A percentile compares a stretch with the other conserved stretches of the same genome.
Evolutionary conservation across 2,113 vertebrate genomes (phyloP).

Genomic region (Eidolon helvum): DNA sequence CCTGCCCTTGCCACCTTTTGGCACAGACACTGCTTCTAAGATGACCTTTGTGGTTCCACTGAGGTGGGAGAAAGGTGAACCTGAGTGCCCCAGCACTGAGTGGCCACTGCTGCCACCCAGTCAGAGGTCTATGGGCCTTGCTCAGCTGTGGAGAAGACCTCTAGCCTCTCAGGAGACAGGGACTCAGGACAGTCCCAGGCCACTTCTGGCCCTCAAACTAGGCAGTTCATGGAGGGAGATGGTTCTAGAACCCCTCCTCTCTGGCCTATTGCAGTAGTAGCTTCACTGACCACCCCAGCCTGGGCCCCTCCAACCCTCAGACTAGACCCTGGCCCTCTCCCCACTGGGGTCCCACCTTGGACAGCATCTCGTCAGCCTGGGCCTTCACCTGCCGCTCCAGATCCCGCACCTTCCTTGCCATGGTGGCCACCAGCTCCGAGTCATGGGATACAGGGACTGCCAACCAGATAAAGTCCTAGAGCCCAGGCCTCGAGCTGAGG

Average conservation of each 20-base stretch:
- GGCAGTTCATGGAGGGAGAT: neutral
- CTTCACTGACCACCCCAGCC: neutral
- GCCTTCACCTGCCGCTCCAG: slow-evolving; percentile 85
- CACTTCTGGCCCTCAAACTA: neutral
- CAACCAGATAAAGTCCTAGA: slow-evolving; percentile 1
- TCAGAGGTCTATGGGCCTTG: neutral
- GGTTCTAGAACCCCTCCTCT: neutral
- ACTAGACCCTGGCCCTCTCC: neutral
- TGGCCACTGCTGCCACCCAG: neutral
- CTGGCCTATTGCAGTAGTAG: neutral
- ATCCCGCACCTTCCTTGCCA: slow-evolving; percentile 83
- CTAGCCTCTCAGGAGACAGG: neutral
- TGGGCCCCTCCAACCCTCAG: neutral
- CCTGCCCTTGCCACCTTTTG: neutral
- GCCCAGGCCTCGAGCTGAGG: neutral
- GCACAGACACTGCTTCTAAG: neutral
- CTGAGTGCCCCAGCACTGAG: neutral
- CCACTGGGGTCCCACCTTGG: slow-evolving; percentile 82
- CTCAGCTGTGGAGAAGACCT: neutral
- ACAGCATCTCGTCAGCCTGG: slow-evolving; percentile 85
- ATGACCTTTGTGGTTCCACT: neutral
- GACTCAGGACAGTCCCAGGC: neutral
- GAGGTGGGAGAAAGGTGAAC: neutral
- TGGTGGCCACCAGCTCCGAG: slow-evolving; percentile 81
- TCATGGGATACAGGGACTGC: slow-evolving; percentile 76